These are phyloP conservation scores for Limnothrissa miodon DNA, from an alignment of 2,113 vertebrate genomes.

Conservation along the genomic window DNA sequence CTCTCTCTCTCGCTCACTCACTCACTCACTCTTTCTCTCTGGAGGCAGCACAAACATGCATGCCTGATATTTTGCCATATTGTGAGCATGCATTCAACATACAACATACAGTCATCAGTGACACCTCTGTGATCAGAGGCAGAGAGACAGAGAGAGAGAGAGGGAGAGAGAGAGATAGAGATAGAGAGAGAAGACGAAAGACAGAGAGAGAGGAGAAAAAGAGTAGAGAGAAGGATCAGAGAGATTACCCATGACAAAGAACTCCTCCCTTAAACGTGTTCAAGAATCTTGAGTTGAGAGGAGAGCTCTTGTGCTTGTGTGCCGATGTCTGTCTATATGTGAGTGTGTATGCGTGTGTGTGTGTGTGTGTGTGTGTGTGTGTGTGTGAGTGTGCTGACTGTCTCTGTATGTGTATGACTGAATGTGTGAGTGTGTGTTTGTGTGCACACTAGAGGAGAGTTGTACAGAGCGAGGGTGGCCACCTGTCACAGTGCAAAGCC, in stretches of 20 bases:
- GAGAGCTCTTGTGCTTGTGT: background rate
- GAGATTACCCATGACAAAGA: conserved; percentile 1
- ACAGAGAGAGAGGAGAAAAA: conserved; percentile 37
- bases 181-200: conserved; percentile 44
- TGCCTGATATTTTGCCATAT: background rate
- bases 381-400: background rate
- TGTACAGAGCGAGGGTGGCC: conserved; percentile 1
- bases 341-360: background rate
- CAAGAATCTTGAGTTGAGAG: background rate
- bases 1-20: background rate
- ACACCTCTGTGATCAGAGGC: conserved; percentile 25
- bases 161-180: conserved; percentile 26
- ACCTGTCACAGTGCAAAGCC: conserved; percentile 42
- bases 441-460: background rate
- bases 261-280: conserved; percentile 13
- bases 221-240: conserved; percentile 21
- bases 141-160: background rate
- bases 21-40: background rate
- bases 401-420: background rate
- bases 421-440: background rate
- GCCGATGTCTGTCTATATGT: background rate
- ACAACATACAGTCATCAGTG: conserved; percentile 14
- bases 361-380: background rate
- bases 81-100: background rate
- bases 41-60: background rate